Evolutionary conservation across 2,888 invertebrate species (phyloP), one percentile per base, ranked within the genome.

Genomic region (Schizotus pectinicornis): DNA sequence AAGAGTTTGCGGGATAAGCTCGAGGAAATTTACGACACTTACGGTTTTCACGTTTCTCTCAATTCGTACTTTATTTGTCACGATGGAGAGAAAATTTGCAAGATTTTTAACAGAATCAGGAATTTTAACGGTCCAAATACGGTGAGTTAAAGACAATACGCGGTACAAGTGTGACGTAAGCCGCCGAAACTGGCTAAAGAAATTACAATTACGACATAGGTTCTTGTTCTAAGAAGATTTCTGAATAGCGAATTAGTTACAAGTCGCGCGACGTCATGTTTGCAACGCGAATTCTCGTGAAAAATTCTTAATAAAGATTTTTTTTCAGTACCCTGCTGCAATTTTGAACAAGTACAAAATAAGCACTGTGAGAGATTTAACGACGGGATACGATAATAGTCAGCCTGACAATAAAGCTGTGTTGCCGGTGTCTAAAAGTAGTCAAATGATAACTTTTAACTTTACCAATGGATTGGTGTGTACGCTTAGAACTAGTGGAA

Each of bases 401-500:
- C 86, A 88, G 67, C 79, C 85, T 1, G 87, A 89, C 74, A 84
- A 87, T 42, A 87, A 85, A 71, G 89, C 95, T 0, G 82, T 86
- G 62, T 77, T 91, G 32, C 90, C 90, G 48, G 84, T 84, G 3
- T 88, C 87, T 8, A 81, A 83, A 61, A 85, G 85, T 61, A 84
- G 82, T 63, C 90, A 98, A 81, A 99, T 99, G 99, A 89, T 99
- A 49, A 96, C 96, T 7, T 95, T 99, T 79, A 88, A 86, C 6
- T 95, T 98, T 79, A 82, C 84, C 49, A 94, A 92, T 80, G 96
- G 95, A 0, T 84, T 94, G 62, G 88, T 90, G 6, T 86, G 92
- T 1, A 98, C 96, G 0, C 81, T 99, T 32, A 85, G 99, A 64
- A 96, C 98, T 0, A 97, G 97, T 78, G 99, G 99, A 41, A 99